Evolutionary conservation across 2,113 vertebrate genomes (phyloP).

Genomic region (Rhombomys opimus): DNA sequence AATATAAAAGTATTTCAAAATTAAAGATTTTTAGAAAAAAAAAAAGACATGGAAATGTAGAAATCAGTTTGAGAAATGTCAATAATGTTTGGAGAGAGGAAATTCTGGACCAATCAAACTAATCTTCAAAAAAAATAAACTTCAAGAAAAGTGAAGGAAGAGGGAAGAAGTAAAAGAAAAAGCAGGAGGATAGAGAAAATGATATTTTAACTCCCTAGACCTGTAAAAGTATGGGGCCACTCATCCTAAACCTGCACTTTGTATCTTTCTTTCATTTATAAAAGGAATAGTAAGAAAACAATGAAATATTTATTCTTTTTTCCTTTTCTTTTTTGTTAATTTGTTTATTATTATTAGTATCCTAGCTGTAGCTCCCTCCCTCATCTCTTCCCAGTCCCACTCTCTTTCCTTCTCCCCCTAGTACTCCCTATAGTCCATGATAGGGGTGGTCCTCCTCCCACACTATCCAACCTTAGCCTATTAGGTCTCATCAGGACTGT

Average conservation of each 20-base stretch:
- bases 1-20: slow-evolving; percentile 34
- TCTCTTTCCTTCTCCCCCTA: no score
- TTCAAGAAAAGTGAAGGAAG: background rate
- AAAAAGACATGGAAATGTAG: background rate
- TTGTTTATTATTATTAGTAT: no score
- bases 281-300: background rate
- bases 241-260: background rate
- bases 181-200: no score
- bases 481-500: no score
- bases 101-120: background rate
- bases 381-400: no score
- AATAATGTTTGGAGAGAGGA: background rate
- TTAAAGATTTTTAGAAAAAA: background rate
- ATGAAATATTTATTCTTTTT: background rate
- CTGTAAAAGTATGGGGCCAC: background rate
- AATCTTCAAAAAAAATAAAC: background rate
- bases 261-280: background rate
- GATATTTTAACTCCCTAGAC: background rate
- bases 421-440: no score
- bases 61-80: slow-evolving; percentile 40
- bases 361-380: no score
- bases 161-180: no score
- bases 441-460: no score
- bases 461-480: no score
- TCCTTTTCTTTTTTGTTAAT: no score